These are phyloP conservation scores for Nebria brevicollis DNA, from an alignment of 2,888 invertebrate genomes.

Conservation along the genomic window DNA sequence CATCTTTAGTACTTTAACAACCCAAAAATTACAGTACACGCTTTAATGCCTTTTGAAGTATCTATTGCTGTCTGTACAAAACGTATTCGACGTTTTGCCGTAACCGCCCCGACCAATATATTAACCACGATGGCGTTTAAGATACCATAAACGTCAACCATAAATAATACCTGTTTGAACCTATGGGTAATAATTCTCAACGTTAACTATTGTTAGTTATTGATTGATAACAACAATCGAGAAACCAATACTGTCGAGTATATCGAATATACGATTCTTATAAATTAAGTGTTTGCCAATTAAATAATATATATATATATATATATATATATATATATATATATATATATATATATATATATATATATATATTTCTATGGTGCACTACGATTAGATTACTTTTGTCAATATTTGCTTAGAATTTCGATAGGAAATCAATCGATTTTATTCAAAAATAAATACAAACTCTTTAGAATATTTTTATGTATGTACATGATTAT, in stretches of 20 bases:
- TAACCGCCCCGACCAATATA: conserved; percentile 29
- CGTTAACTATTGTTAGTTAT: neutral
- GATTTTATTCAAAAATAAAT: neutral
- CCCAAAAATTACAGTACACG: neutral
- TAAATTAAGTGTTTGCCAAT: neutral
- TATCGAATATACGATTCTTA: neutral
- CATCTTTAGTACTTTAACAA: neutral
- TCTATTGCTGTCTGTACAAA: conserved; percentile 26
- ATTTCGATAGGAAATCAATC: neutral
- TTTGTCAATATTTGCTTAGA: neutral
- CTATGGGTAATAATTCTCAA: neutral
- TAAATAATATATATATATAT: too few relatives aligned
- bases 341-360: too few relatives aligned
- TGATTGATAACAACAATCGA: neutral
- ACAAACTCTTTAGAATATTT: neutral
- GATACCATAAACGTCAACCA: conserved; percentile 36
- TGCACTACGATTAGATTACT: neutral
- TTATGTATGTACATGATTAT: too few relatives aligned
- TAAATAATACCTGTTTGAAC: conserved; percentile 41
- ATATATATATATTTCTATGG: too few relatives aligned
- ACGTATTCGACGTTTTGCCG: conserved; percentile 32
- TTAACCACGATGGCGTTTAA: conserved; percentile 37
- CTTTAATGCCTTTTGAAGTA: conserved; percentile 6
- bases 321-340: too few relatives aligned
- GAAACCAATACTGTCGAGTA: neutral